Evolutionary conservation across 92 coral and sea anemone species (phyloP).

Genomic region (Siderastrea radians): DNA sequence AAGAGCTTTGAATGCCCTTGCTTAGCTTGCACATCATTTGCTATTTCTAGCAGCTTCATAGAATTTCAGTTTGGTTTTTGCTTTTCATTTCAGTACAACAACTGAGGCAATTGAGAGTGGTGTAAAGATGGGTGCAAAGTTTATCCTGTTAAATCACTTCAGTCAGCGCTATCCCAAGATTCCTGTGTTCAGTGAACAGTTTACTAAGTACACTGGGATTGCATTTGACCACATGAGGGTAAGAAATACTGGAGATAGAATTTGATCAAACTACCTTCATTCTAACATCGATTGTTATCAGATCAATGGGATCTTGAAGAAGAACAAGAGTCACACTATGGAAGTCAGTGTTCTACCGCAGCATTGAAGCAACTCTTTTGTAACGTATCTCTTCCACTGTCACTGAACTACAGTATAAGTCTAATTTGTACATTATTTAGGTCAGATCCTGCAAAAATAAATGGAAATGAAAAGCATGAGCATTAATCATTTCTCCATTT

Average conservation of each 20-base stretch:
- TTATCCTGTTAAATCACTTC: constrained; percentile 93
- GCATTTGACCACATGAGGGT: constrained; percentile 99
- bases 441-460: too few relatives aligned
- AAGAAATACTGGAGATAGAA: not conserved
- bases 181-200: constrained; percentile 90
- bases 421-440: too few relatives aligned
- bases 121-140: constrained; percentile 83
- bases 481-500: too few relatives aligned
- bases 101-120: constrained; percentile 96
- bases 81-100: constrained; percentile 74
- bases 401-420: too few relatives aligned
- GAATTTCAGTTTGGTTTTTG: not conserved
- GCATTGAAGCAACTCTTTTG: too few relatives aligned
- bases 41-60: not conserved
- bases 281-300: too few relatives aligned
- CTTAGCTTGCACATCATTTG: not conserved
- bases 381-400: too few relatives aligned
- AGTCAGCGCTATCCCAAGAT: constrained; percentile 99
- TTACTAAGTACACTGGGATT: constrained; percentile 92
- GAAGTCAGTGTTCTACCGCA: too few relatives aligned
- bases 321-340: too few relatives aligned
- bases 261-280: not conserved
- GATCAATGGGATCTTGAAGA: too few relatives aligned
- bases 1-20: not conserved
- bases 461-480: too few relatives aligned